Percentiles rank a stretch among this genome's conserved stretches.
These are phyloP conservation scores for Microcebus lehilahytsara DNA, from an alignment of 2,113 vertebrate species.

Conservation along the genomic window DNA sequence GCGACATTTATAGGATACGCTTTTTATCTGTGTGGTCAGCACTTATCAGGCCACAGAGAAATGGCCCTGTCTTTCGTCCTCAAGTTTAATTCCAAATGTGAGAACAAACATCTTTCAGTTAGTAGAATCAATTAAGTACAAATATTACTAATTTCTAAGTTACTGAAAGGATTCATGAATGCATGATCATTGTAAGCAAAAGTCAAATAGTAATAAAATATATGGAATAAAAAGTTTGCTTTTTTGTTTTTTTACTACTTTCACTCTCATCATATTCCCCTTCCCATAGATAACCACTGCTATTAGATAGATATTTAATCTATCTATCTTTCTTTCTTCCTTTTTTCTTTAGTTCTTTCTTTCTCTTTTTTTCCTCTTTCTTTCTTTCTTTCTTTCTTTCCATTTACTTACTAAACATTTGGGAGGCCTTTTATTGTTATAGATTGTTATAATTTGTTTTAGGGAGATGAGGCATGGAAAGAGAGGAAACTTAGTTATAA, in stretches of 20 bases:
- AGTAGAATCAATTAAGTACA: neutral
- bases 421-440: neutral
- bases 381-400: neutral
- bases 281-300: neutral
- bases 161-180: neutral
- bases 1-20: neutral
- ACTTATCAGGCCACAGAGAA: constrained; percentile 54
- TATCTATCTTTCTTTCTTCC: neutral
- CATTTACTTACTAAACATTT: neutral
- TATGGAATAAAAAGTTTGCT: neutral
- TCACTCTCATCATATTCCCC: neutral
- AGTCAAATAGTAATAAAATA: neutral
- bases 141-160: constrained; percentile 25
- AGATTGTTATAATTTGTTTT: constrained; percentile 1
- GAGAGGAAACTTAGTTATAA: neutral
- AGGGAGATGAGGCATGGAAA: neutral
- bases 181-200: neutral
- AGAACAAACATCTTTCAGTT: constrained; percentile 44
- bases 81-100: constrained; percentile 2
- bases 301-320: neutral
- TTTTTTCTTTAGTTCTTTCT: neutral
- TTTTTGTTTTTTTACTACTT: neutral
- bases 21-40: constrained; percentile 45
- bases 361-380: neutral
- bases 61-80: neutral